Evolutionary conservation across 2,797 vertebrate species (phyloP).

Genomic region (Characodon lateralis): DNA sequence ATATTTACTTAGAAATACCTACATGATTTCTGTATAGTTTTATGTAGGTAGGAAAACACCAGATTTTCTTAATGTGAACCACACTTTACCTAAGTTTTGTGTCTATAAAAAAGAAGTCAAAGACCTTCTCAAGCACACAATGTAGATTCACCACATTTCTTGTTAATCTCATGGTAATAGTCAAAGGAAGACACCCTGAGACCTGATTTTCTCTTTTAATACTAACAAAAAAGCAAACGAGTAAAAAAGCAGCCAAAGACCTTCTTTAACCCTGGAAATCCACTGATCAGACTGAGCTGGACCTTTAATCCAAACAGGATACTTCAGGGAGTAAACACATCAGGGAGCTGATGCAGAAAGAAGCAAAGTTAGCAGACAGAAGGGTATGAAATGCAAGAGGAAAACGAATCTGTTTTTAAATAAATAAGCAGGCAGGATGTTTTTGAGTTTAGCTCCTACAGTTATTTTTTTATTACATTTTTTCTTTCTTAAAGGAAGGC

Average conservation of each 20-base stretch:
- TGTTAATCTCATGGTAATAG: background rate
- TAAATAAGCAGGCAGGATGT: constrained; percentile 29
- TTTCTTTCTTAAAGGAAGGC: constrained; percentile 54
- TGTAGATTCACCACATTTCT: background rate
- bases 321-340: background rate
- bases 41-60: background rate
- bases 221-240: background rate
- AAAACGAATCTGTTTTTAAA: constrained; percentile 18
- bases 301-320: background rate
- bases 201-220: background rate
- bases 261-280: background rate
- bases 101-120: background rate
- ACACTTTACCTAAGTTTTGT: background rate
- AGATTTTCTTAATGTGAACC: background rate
- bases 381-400: constrained; percentile 6
- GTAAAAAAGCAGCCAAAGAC: background rate
- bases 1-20: background rate
- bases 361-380: constrained; percentile 5
- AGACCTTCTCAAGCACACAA: background rate
- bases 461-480: constrained; percentile 12
- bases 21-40: background rate
- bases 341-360: background rate
- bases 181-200: background rate
- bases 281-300: background rate
- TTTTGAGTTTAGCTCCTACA: constrained; percentile 37